Evolutionary conservation across 2,888 invertebrate species (phyloP), one percentile per base, ranked within the genome.

Genomic region (Aspidiotus destructor): DNA sequence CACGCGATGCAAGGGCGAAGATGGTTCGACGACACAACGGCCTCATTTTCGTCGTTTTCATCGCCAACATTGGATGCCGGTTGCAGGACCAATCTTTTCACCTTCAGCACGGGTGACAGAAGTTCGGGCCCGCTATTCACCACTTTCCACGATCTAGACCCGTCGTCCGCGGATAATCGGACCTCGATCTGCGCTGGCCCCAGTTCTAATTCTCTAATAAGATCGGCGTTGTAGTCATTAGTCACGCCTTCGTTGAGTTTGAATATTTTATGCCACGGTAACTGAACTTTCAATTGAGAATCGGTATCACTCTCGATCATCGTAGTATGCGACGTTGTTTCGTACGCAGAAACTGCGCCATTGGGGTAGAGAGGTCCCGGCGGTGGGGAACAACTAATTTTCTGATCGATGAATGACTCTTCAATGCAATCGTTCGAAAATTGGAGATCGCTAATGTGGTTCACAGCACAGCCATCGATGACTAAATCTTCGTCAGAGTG

Each of bases 101-200:
- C 71, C 17, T 64, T 68, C 3, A 71, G 65, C 11, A 70, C 70
- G n/a, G 69, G 70, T 2, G 70, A 60, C 15, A 58, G 41, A 6
- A 60, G 41, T 28, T 55, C 54, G 7, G 61, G 44, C 6, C 41
- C 28, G 8, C 54, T 54, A 48, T 62, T 55, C 0, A 68, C 60
- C 5, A 69, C 62, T 48, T 70, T 63, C 70, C 69, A 69, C 52
- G 55, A 63, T 8, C 65, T 15, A 41, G 17, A 28, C 6, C 15
- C n/a, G 8, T 68, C 61, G 28, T 69, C 62, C 7, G 71, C 62
- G 2, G 63, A 64, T 17, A 72, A 41, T 16, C 69, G 68, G 1
- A 72, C 70, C 69, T 72, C 69, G 5, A 72, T 69, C 58, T 71
- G 69, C 10, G 71, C 72, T 1, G 72, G 72, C 2, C 72, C 72